Base-by-base conservation (phyloP, 2,888 invertebrate species). In the Melipona bicolor region DNA sequence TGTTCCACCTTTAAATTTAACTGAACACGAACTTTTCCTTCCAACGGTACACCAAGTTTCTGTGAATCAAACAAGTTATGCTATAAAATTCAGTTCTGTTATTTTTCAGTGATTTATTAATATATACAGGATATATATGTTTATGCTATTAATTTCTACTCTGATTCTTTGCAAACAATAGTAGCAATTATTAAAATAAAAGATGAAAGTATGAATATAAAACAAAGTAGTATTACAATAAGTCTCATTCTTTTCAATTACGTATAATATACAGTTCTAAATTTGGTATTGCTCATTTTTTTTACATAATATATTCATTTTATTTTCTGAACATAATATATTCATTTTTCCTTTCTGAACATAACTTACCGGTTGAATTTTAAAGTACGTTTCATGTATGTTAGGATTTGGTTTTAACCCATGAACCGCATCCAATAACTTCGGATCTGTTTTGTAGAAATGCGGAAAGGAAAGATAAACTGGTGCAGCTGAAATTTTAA, bases 391-490 rank as follows among this genome's bases (percentile, higher is more conserved):
- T 91, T 96, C 96, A 91, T 98, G 98, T 78, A 96, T 95, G 74
- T 96, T 95, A 89, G 96, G 95, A 17, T 96, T 95, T 0, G 98
- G 98, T 4, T 95, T 95, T 15, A 98, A 95, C 3, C 98, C 98
- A 73, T 97, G 96, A 21, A 98, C 96, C 0, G 96, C 96, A 0
- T 96, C 95, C 24, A 97, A 92, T 0, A 98, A 95, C 21, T 95
- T 95, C 0, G 96, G 96, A 92, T 98, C 97, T 0, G 98, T 97
- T 86, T 97, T 97, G 93, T 97, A 97, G 95, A 98, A 99, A 93
- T 98, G 98, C 0, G 98, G 98, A 94, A 97, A 98, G 0, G 98
- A 98, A 15, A 98, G 95, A 89, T 97, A 98, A 0, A 98, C 97
- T 0, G 98, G 98, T 0, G 98, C 98, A 92, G 97, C 97, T 97